Percentiles rank a stretch among this genome's conserved stretches.
phyloP scores from a whole-genome alignment of 1,140 invertebrate genomes.

The Apocrypta bakeri region DNA sequence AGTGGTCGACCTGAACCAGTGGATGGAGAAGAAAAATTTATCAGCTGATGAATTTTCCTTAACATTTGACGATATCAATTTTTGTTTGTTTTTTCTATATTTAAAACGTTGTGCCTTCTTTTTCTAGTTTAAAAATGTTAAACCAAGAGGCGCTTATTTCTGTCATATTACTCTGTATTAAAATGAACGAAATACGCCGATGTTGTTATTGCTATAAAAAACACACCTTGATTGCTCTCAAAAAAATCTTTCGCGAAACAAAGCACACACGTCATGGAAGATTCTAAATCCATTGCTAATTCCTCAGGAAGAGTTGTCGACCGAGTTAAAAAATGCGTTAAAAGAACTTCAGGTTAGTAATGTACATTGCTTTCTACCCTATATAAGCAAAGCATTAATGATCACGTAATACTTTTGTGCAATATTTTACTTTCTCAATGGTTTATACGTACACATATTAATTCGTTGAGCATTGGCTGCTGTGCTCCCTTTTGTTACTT shows the following conservation, averaged over 20 bases:
- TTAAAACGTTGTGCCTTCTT: conserved; percentile 5
- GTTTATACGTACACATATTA: conserved; percentile 34
- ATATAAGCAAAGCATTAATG: conserved; percentile 40
- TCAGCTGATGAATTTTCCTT: conserved; percentile 24
- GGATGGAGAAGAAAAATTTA: conserved; percentile 56
- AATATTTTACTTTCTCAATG: conserved; percentile 37
- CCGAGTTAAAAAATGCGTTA: conserved; percentile 68
- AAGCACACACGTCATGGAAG: conserved; percentile 62
- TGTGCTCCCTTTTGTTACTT: not conserved
- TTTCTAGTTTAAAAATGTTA: not conserved
- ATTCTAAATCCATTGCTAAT: conserved; percentile 65
- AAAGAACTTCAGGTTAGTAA: conserved; percentile 68
- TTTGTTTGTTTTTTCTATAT: too few relatives aligned
- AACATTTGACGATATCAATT: not conserved
- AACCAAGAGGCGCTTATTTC: not conserved
- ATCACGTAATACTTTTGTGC: conserved; percentile 44
- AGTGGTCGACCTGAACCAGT: conserved; percentile 57
- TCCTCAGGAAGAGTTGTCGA: conserved; percentile 67
- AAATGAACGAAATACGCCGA: not conserved
- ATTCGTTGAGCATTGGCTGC: conserved; percentile 17
- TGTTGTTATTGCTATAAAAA: not conserved
- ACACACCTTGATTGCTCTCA: conserved; percentile 33
- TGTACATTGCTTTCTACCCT: conserved; percentile 53
- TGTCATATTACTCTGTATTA: not conserved
- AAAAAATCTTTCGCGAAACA: conserved; percentile 39